These are phyloP conservation scores for Lissocephala sabroskyi DNA, from an alignment of 2,888 invertebrate species.

Conservation along the genomic window DNA sequence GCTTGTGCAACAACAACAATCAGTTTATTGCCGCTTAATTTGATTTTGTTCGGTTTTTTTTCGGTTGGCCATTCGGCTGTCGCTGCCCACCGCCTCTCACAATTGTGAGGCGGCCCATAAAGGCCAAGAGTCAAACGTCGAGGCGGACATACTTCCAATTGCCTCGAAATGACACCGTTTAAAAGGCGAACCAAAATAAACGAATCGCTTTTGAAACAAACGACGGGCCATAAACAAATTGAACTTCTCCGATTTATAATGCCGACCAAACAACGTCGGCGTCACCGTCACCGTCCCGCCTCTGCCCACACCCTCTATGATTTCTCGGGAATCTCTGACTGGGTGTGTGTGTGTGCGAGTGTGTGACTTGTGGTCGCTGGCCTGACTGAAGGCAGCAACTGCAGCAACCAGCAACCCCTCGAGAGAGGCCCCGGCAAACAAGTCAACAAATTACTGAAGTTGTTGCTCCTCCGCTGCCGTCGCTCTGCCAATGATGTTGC, in stretches of 20 bases:
- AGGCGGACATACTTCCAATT: neutral
- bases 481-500: slow-evolving; percentile 55
- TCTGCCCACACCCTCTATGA: no score
- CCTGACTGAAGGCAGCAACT: slow-evolving; percentile 55
- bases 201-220: slow-evolving; percentile 21
- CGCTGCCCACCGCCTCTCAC: slow-evolving; percentile 43
- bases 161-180: slow-evolving; percentile 40
- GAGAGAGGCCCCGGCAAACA: no score
- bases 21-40: slow-evolving; percentile 52
- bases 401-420: slow-evolving; percentile 39
- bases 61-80: no score
- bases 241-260: slow-evolving; percentile 37
- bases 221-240: slow-evolving; percentile 53
- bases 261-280: slow-evolving; percentile 51
- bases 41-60: slow-evolving; percentile 36
- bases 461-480: no score
- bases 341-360: no score
- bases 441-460: no score
- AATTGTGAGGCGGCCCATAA: slow-evolving; percentile 36
- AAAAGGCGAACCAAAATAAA: neutral
- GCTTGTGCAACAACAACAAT: slow-evolving; percentile 28
- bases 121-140: slow-evolving; percentile 51
- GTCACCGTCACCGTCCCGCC: slow-evolving; percentile 28
- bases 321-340: no score
- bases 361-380: neutral